phyloP scores from a whole-genome alignment of 2,797 vertebrate species.

The Oreochromis grahami region DNA sequence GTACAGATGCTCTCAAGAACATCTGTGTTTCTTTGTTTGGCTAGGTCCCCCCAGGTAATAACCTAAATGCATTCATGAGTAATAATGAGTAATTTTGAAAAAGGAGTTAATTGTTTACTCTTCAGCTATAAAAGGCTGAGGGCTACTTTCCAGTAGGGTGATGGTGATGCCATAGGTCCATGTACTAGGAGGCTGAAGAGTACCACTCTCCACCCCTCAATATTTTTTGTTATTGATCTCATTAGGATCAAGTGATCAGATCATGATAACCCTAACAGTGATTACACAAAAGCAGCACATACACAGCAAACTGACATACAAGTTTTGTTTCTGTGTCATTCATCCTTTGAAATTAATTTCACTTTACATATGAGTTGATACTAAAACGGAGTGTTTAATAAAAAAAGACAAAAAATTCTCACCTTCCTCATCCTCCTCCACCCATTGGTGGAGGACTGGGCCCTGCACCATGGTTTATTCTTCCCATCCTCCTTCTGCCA shows the following conservation, averaged over 20 bases:
- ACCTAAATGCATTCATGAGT: background rate
- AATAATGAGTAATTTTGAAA: background rate
- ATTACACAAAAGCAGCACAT: background rate
- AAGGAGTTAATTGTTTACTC: background rate
- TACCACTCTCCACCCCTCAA: background rate
- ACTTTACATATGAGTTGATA: background rate
- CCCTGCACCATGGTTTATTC: slow-evolving; percentile 85
- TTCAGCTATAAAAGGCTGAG: background rate
- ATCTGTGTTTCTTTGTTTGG: background rate
- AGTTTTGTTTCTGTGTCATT: background rate
- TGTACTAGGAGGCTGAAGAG: background rate
- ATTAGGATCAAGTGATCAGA: background rate
- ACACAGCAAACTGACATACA: background rate
- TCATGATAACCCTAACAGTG: background rate
- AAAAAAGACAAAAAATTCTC: background rate
- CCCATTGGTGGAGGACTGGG: slow-evolving; percentile 91
- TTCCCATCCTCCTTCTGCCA: slow-evolving; percentile 87
- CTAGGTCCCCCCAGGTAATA: background rate
- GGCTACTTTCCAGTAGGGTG: background rate
- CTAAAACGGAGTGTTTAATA: background rate
- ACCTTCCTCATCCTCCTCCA: slow-evolving; percentile 99
- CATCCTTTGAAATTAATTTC: background rate
- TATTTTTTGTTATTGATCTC: background rate
- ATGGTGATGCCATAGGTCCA: rapidly evolving
- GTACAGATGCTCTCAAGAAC: background rate